Evolutionary conservation across 2,113 vertebrate species (phyloP).

Genomic region (Saccopteryx bilineata): DNA sequence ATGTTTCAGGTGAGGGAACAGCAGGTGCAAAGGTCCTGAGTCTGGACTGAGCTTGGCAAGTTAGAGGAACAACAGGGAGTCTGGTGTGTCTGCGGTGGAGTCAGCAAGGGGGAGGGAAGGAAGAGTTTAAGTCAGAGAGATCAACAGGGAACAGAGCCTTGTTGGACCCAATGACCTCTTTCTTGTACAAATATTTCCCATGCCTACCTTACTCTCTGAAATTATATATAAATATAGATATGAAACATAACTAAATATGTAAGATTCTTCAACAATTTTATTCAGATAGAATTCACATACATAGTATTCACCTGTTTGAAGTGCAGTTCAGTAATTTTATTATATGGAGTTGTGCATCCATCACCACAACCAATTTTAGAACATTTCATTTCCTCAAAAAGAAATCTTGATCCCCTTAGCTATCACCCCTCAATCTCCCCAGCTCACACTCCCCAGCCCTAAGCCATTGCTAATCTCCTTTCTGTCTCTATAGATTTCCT

Average conservation of each 20-base stretch:
- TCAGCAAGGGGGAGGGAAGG: neutral
- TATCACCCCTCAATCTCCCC: neutral
- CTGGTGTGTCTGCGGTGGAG: neutral
- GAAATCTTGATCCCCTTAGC: slow-evolving; percentile 44
- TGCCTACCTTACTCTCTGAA: neutral
- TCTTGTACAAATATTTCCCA: neutral
- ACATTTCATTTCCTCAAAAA: slow-evolving; percentile 52
- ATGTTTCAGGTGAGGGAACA: neutral
- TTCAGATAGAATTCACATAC: neutral
- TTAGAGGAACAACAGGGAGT: neutral
- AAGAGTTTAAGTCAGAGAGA: neutral
- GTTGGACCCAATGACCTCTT: neutral
- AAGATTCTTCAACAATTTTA: neutral
- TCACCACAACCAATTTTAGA: neutral
- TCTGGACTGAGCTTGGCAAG: neutral
- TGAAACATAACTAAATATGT: neutral
- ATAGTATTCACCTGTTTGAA: neutral
- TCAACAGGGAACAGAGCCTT: neutral
- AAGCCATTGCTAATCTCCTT: slow-evolving; percentile 10
- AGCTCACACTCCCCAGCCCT: neutral
- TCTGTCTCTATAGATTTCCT: slow-evolving; percentile 37
- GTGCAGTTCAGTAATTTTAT: neutral
- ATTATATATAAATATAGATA: neutral
- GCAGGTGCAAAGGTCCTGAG: neutral
- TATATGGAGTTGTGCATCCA: neutral